phyloP scores from a whole-genome alignment of 2,113 vertebrate species.

The Siniperca chuatsi region DNA sequence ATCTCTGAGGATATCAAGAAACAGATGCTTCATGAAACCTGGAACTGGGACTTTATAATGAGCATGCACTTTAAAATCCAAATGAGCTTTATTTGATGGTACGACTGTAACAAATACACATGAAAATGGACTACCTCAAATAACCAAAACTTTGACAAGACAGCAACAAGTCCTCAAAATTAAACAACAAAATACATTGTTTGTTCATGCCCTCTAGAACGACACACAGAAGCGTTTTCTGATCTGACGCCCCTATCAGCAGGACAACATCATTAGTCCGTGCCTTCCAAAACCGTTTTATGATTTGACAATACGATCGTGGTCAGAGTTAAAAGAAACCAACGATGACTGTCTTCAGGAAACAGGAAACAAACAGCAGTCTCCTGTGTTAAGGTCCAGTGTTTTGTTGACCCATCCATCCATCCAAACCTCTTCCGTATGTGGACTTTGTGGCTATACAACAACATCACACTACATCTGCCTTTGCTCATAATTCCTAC shows the following conservation, averaged over 20 bases:
- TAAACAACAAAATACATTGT: neutral
- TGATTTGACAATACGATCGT: neutral
- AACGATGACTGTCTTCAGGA: neutral
- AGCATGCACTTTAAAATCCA: neutral
- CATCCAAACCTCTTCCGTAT: neutral
- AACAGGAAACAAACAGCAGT: neutral
- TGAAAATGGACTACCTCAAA: neutral
- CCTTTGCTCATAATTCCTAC: neutral
- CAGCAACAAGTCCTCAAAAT: neutral
- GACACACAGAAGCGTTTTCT: neutral
- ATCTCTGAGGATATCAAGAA: constrained; percentile 15
- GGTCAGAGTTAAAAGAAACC: neutral
- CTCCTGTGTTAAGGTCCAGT: neutral
- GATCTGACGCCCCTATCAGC: neutral
- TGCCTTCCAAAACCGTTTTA: neutral
- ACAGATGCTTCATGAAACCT: constrained; percentile 17
- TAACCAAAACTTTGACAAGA: neutral
- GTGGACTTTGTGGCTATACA: neutral
- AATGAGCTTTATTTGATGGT: constrained; percentile 12
- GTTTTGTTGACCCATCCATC: constrained; percentile 2
- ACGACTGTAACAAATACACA: neutral
- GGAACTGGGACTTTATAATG: neutral
- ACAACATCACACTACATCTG: neutral
- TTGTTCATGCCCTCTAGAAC: neutral
- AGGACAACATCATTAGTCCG: neutral